Evolutionary conservation across 1,140 invertebrate genomes (phyloP).

Genomic region (Leptinotarsa defecta): DNA sequence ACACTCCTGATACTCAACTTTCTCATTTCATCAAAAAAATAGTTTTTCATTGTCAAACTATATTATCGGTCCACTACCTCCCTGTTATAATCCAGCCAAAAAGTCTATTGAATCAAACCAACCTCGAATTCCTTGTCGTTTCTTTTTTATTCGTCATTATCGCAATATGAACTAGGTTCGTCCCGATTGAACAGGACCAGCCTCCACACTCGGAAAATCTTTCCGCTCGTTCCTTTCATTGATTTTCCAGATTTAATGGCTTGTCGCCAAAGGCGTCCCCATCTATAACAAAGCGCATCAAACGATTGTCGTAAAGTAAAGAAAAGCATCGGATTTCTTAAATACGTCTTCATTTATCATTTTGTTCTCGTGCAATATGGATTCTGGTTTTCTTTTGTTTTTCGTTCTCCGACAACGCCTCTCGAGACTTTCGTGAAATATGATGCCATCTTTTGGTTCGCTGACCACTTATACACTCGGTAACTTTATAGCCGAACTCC

Average conservation of each 20-base stretch:
- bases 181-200: background rate
- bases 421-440: constrained; percentile 19
- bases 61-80: background rate
- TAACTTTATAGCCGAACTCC: constrained; percentile 22
- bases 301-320: constrained; percentile 11
- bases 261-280: constrained; percentile 1
- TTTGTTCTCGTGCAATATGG: constrained; percentile 11
- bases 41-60: background rate
- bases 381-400: constrained; percentile 19
- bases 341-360: constrained; percentile 27
- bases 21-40: too few relatives aligned
- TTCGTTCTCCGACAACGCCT: constrained; percentile 14
- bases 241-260: constrained; percentile 19
- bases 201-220: background rate
- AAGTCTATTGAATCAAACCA: background rate
- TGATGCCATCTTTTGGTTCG: constrained; percentile 18
- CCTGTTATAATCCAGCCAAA: background rate
- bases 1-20: background rate
- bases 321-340: constrained; percentile 20
- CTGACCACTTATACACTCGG: constrained; percentile 23
- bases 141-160: background rate
- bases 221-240: background rate
- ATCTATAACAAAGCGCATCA: constrained; percentile 17
- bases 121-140: background rate
- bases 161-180: background rate